Percentiles rank a stretch among this genome's conserved stretches.
Conservation (phyloP, 2,888 invertebrate species). For the Idaea biselata region DNA sequence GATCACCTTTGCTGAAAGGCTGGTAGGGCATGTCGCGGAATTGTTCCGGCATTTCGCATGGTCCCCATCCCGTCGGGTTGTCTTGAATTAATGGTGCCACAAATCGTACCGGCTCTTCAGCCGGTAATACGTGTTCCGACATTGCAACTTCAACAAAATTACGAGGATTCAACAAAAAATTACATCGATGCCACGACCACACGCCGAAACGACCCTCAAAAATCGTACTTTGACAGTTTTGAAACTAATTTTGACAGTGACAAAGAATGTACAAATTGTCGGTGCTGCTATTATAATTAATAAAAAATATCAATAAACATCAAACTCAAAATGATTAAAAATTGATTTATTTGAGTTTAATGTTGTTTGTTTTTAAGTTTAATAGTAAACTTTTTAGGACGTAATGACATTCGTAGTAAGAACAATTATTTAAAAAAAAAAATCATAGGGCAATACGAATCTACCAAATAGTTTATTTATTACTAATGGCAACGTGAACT, state of each 20-base stretch:
- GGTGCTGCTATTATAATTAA: not conserved
- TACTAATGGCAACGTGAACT: too few species aligned
- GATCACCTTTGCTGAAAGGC: slow-evolving; percentile 99
- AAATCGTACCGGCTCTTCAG: slow-evolving; percentile 84
- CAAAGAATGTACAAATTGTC: not conserved
- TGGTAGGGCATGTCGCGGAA: slow-evolving; percentile 99
- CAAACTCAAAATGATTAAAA: not conserved
- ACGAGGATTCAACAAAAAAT: slow-evolving; percentile 7
- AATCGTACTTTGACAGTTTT: slow-evolving; percentile 31
- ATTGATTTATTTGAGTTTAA: not conserved
- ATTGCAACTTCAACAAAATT: slow-evolving; percentile 40
- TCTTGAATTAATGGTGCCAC: slow-evolving; percentile 88
- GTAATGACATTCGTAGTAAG: too few species aligned
- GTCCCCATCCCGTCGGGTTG: slow-evolving; percentile 97
- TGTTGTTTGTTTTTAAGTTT: too few species aligned
- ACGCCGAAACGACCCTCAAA: not conserved
- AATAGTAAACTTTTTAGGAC: too few species aligned
- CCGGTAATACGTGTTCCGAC: slow-evolving; percentile 77
- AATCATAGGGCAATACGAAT: too few species aligned
- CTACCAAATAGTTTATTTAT: too few species aligned
- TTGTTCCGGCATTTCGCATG: slow-evolving; percentile 95
- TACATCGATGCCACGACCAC: slow-evolving; percentile 54
- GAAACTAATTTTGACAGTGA: slow-evolving; percentile 10
- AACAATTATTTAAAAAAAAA: too few species aligned
- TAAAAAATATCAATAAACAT: not conserved